A percentile compares a stretch with the other conserved stretches of the same genome.
Evolutionary conservation across 2,888 invertebrate genomes (phyloP).

Genomic region (Chirona hameri): DNA sequence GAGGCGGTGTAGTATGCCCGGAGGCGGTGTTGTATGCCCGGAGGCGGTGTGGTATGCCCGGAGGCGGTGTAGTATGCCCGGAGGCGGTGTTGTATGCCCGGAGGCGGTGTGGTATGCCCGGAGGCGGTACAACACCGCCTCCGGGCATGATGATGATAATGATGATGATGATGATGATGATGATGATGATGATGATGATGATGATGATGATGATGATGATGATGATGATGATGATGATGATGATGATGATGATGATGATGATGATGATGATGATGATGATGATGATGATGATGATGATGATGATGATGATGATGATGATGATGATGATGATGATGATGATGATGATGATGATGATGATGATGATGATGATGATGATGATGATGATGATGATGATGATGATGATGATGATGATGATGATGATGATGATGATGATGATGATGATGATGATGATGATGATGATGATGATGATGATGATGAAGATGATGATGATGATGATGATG

Average conservation of each 20-base stretch:
- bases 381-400: constrained; percentile 22
- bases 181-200: constrained; percentile 22
- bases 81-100: no score
- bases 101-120: no score
- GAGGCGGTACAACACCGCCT: no score
- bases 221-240: constrained; percentile 22
- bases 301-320: constrained; percentile 22
- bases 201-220: constrained; percentile 22
- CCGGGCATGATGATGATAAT: constrained; percentile 2
- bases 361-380: constrained; percentile 22
- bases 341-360: constrained; percentile 22
- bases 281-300: constrained; percentile 22
- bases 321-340: constrained; percentile 22
- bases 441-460: constrained; percentile 22
- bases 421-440: constrained; percentile 22
- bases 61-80: no score
- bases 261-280: constrained; percentile 22
- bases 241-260: constrained; percentile 22
- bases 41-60: no score
- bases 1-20: no score
- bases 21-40: no score
- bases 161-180: constrained; percentile 22
- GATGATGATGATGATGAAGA: constrained; percentile 12
- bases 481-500: constrained; percentile 22
- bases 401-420: constrained; percentile 22